Evolutionary conservation across 2,797 vertebrate genomes (phyloP).

Genomic region (Cephalopachus bancanus): DNA sequence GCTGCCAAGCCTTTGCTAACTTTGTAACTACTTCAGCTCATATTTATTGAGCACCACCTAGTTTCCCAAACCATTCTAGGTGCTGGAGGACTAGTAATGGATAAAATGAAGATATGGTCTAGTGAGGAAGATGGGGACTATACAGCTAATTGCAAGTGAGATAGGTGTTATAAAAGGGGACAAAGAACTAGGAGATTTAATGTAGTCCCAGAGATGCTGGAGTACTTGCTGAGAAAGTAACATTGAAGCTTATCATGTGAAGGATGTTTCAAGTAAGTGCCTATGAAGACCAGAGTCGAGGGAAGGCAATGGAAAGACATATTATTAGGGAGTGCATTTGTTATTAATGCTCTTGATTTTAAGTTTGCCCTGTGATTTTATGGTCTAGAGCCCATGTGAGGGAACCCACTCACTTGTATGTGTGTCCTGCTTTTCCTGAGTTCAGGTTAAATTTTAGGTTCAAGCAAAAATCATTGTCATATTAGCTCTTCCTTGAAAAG

Average conservation of each 20-base stretch:
- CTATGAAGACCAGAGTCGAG: background rate
- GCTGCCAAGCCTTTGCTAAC: background rate
- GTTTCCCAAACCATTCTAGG: constrained; percentile 16
- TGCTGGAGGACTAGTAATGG: background rate
- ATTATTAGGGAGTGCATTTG: background rate
- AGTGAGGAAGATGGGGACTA: background rate
- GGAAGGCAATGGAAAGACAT: background rate
- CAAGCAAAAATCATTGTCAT: background rate
- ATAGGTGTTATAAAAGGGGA: background rate
- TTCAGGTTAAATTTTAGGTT: constrained; percentile 54
- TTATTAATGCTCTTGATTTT: background rate
- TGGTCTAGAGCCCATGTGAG: background rate
- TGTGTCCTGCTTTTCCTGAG: background rate
- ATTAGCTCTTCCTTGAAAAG: constrained; percentile 58
- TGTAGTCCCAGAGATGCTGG: background rate
- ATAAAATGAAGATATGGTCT: background rate
- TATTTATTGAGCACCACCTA: background rate
- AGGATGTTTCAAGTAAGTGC: background rate
- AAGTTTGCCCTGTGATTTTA: background rate
- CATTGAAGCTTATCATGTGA: background rate
- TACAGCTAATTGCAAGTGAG: background rate
- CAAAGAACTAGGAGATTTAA: background rate
- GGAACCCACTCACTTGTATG: background rate
- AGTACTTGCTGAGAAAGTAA: background rate
- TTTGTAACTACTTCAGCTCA: constrained; percentile 11